A percentile compares a stretch with the other conserved stretches of the same genome.
Evolutionary conservation across 2,113 vertebrate genomes (phyloP).

Genomic region (Pycnonotus jocosus): DNA sequence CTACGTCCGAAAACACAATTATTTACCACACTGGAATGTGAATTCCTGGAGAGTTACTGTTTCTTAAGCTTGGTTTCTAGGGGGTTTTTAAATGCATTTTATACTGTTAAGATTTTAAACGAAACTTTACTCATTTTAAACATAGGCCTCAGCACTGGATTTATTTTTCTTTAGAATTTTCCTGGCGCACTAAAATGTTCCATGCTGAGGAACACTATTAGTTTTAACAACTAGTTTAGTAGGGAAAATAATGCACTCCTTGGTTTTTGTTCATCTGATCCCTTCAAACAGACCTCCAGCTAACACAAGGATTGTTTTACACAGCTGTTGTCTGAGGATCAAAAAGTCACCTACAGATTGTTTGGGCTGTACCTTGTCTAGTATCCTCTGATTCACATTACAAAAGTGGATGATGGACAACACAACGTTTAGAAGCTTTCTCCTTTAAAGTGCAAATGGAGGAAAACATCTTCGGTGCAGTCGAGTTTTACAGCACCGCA

Average conservation of each 20-base stretch:
- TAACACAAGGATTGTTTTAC: not conserved
- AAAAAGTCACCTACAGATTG: too few relatives aligned
- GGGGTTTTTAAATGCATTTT: not conserved
- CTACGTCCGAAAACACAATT: too few relatives aligned
- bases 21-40: accelerated
- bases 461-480: not conserved
- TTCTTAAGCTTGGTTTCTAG: not conserved
- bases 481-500: not conserved
- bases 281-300: accelerated
- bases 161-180: not conserved
- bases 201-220: not conserved
- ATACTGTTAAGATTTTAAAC: not conserved
- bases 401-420: not conserved
- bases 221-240: not conserved
- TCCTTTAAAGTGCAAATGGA: not conserved
- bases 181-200: accelerated
- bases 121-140: not conserved
- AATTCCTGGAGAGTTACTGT: accelerated
- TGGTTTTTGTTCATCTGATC: not conserved
- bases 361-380: accelerated
- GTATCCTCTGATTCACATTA: not conserved
- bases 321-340: not conserved
- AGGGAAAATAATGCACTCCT: not conserved
- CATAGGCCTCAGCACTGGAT: accelerated
- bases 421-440: not conserved